phyloP scores from a whole-genome alignment of 2,113 vertebrate species.

The Girardinichthys multiradiatus region DNA sequence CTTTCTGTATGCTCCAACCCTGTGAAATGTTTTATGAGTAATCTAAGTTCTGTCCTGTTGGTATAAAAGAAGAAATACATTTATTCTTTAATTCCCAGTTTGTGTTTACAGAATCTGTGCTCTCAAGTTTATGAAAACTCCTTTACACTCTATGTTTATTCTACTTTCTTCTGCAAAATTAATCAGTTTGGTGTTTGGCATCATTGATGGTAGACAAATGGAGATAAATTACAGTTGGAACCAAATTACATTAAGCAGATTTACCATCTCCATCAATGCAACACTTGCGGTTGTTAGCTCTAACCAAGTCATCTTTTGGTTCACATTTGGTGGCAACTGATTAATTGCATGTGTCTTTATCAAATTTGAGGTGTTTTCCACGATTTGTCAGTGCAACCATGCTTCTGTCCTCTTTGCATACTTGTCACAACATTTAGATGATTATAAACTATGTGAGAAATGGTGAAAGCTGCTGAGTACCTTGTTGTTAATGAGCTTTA shows the following conservation, averaged over 20 bases:
- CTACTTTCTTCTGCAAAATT: conserved; percentile 24
- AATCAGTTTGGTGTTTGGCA: conserved; percentile 37
- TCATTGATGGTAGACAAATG: conserved; percentile 27
- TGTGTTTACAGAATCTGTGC: no score
- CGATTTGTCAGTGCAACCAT: conserved; percentile 48
- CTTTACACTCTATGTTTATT: conserved; percentile 29
- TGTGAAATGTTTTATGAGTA: neutral
- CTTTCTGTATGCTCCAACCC: neutral
- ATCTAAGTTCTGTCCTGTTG: no score
- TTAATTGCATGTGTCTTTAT: conserved; percentile 39
- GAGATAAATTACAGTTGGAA: conserved; percentile 54
- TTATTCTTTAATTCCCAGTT: no score
- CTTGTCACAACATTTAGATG: conserved; percentile 65
- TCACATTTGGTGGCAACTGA: conserved; percentile 24
- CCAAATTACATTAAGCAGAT: conserved; percentile 37
- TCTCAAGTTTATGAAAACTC: neutral
- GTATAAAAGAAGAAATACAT: no score
- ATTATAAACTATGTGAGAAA: conserved; percentile 38
- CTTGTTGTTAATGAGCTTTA: conserved; percentile 57
- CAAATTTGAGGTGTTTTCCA: conserved; percentile 19
- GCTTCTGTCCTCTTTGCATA: conserved; percentile 24
- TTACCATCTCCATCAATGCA: conserved; percentile 38
- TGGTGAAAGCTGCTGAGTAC: conserved; percentile 40
- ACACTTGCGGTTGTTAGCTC: conserved; percentile 35
- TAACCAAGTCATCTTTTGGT: conserved; percentile 42